phyloP scores from a whole-genome alignment of 2,797 vertebrate genomes.

The Gastrophryne carolinensis region DNA sequence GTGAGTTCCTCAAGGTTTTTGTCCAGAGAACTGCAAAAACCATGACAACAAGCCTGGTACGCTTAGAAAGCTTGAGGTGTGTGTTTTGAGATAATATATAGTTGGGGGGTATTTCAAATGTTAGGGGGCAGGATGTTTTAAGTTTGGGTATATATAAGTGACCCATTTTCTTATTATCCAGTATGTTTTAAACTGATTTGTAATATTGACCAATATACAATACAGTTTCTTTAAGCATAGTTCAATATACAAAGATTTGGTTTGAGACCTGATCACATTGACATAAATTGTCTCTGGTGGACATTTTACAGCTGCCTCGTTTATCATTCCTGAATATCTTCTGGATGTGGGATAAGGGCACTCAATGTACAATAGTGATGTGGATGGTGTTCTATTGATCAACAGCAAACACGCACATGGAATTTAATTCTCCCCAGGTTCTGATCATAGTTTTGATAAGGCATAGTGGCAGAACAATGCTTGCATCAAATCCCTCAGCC shows the following conservation, averaged over 20 bases:
- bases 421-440: slow-evolving; percentile 4
- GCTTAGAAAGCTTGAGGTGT: too few species aligned
- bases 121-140: too few species aligned
- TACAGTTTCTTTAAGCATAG: too few species aligned
- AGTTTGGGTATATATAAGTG: too few species aligned
- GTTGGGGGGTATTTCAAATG: too few species aligned
- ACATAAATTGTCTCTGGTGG: neutral
- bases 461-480: neutral
- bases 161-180: too few species aligned
- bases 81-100: too few species aligned
- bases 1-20: too few species aligned
- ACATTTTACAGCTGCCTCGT: neutral
- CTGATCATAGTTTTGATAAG: slow-evolving; percentile 31
- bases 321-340: slow-evolving; percentile 16
- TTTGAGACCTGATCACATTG: neutral
- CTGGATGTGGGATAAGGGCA: neutral
- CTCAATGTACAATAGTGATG: slow-evolving; percentile 4
- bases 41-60: too few species aligned
- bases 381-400: slow-evolving; percentile 24
- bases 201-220: too few species aligned
- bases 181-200: too few species aligned
- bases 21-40: too few species aligned
- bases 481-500: neutral
- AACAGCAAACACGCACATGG: slow-evolving; percentile 3
- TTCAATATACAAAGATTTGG: neutral